These are phyloP conservation scores for Aphelenchoides avenae DNA, from an alignment of 1,140 invertebrate species.

Conservation along the genomic window DNA sequence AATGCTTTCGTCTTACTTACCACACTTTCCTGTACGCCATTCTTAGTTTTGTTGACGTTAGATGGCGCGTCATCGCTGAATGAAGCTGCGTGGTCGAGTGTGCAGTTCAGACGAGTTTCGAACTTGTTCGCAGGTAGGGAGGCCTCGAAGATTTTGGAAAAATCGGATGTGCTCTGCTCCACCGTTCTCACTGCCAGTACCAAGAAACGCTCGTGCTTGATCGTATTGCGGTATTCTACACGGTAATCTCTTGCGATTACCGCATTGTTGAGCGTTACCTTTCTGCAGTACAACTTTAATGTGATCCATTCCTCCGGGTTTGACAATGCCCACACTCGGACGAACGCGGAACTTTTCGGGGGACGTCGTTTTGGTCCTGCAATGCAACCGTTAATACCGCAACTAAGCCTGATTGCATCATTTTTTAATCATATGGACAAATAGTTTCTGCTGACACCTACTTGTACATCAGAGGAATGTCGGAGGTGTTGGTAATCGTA, in stretches of 20 bases:
- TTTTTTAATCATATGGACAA: no score
- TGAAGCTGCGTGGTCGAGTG: constrained; percentile 1
- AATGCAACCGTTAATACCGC: no score
- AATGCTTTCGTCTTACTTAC: neutral
- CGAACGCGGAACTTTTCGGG: constrained; percentile 85
- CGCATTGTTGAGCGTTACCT: neutral
- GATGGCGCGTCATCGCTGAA: neutral
- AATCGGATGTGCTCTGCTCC: constrained; percentile 59
- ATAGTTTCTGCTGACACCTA: no score
- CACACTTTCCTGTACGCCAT: neutral
- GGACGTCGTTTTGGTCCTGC: constrained; percentile 73
- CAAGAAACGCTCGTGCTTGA: constrained; percentile 63
- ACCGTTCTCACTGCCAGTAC: constrained; percentile 68
- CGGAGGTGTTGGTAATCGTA: no score
- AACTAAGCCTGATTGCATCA: no score
- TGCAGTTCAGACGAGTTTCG: constrained; percentile 8
- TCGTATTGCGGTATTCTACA: constrained; percentile 1
- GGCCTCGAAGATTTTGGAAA: constrained; percentile 67
- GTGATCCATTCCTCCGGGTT: constrained; percentile 62
- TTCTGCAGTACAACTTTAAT: constrained; percentile 59
- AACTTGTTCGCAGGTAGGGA: constrained; percentile 48
- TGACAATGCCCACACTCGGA: constrained; percentile 73
- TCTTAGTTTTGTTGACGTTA: neutral
- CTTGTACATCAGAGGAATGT: no score
- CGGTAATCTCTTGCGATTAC: neutral